phyloP scores from a whole-genome alignment of 1,140 invertebrate species.

The Dryas iulia region DNA sequence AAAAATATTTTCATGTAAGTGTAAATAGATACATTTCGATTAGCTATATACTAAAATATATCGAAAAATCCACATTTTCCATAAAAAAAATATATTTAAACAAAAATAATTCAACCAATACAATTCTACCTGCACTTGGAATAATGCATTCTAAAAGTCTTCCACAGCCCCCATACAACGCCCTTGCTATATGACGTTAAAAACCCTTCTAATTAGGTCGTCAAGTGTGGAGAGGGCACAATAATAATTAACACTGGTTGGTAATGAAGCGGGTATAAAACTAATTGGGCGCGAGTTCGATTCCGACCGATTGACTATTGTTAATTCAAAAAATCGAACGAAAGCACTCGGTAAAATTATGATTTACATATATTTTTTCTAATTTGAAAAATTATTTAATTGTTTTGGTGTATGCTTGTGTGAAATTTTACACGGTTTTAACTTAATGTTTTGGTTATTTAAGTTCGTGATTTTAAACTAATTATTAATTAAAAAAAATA shows the following conservation, averaged over 20 bases:
- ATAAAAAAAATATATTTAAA: neutral
- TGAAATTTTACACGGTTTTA: no score
- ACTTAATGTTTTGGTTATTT: no score
- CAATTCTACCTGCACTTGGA: neutral
- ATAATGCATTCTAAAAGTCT: neutral
- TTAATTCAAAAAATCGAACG: slow-evolving; percentile 24
- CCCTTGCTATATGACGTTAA: slow-evolving; percentile 22
- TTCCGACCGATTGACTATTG: slow-evolving; percentile 33
- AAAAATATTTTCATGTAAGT: no score
- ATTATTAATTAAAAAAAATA: no score
- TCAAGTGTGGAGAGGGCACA: slow-evolving; percentile 70
- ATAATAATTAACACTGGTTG: slow-evolving; percentile 76
- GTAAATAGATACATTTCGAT: no score
- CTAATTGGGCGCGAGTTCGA: slow-evolving; percentile 68
- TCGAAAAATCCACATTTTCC: no score
- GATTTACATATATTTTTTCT: neutral
- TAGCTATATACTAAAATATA: no score
- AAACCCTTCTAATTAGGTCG: slow-evolving; percentile 73
- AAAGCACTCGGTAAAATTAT: neutral
- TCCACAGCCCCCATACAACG: neutral
- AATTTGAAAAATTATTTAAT: neutral
- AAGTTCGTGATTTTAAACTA: no score
- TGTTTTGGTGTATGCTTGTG: neutral
- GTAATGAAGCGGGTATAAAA: slow-evolving; percentile 77
- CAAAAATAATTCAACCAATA: neutral